These are phyloP conservation scores for Psylliodes chrysocephalus DNA, from an alignment of 2,888 invertebrate species.

Conservation along the genomic window DNA sequence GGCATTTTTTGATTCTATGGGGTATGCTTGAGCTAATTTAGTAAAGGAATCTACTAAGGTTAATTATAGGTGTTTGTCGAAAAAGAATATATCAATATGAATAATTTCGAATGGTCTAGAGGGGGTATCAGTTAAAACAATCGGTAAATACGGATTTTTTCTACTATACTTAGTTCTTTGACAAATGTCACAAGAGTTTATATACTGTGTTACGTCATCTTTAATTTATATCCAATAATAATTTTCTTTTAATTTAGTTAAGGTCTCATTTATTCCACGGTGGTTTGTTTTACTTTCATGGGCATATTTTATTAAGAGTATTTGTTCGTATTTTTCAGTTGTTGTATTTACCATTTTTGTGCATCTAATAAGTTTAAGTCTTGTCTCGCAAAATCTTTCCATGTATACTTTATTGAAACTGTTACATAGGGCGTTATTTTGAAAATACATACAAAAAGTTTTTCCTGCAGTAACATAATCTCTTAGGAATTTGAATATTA, in stretches of 20 bases:
- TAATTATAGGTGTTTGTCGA: constrained; percentile 5
- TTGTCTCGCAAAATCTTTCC: background rate
- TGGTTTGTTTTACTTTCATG: constrained; percentile 12
- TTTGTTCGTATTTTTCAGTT: constrained; percentile 12
- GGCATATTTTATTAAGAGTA: background rate
- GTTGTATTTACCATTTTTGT: constrained; percentile 2
- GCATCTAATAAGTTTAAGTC: constrained; percentile 1
- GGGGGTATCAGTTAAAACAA: constrained; percentile 16
- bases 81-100: constrained; percentile 2
- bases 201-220: background rate
- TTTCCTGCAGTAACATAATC: too few species aligned
- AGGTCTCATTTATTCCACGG: background rate
- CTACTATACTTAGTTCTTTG: too few species aligned
- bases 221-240: constrained; percentile 2
- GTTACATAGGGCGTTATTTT: too few species aligned
- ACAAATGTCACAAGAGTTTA: too few species aligned
- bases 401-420: too few species aligned
- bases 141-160: too few species aligned
- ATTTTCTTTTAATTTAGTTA: background rate
- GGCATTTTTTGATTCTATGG: background rate
- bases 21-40: constrained; percentile 26
- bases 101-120: too few species aligned
- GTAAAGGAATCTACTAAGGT: constrained; percentile 21
- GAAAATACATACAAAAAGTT: too few species aligned
- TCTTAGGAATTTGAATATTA: too few species aligned